Percentiles rank a stretch among this genome's conserved stretches.
Evolutionary conservation across 1,140 invertebrate species (phyloP).

Genomic region (Paramacrobiotus metropolitanus): DNA sequence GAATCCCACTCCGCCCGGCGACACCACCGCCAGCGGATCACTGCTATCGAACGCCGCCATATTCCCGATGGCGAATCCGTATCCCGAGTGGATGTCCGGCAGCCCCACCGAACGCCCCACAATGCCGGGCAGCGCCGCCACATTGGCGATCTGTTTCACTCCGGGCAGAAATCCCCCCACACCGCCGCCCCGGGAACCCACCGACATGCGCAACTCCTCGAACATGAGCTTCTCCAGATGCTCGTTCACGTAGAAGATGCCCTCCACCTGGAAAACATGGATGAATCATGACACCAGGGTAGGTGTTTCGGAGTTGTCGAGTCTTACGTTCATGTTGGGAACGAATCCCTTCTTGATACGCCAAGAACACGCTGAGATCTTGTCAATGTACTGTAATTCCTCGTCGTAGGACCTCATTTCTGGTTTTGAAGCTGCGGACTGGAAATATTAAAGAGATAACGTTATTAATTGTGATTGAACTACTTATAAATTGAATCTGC

Average conservation of each 20-base stretch:
- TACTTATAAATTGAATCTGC: too few relatives aligned
- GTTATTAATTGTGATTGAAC: too few relatives aligned
- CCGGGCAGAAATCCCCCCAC: constrained; percentile 91
- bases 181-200: constrained; percentile 38
- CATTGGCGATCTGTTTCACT: constrained; percentile 98
- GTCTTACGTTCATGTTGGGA: constrained; percentile 83
- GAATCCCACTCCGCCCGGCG: constrained; percentile 94
- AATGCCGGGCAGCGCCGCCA: constrained; percentile 90
- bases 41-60: constrained; percentile 97
- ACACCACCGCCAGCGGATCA: constrained; percentile 77
- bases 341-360: constrained; percentile 96
- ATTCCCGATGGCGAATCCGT: constrained; percentile 97
- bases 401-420: constrained; percentile 56
- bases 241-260: constrained; percentile 87
- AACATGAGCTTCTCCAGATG: constrained; percentile 86
- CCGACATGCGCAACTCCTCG: constrained; percentile 79
- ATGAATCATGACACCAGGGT: constrained; percentile 3
- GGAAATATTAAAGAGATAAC: too few relatives aligned
- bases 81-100: constrained; percentile 95
- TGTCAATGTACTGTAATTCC: constrained; percentile 77
- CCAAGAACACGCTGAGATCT: constrained; percentile 59
- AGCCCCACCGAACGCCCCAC: constrained; percentile 61
- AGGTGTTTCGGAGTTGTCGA: neutral
- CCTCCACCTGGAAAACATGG: constrained; percentile 51
- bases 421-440: too few relatives aligned